Conservation (phyloP, 2,113 vertebrate species). For the Anser cygnoides region DNA sequence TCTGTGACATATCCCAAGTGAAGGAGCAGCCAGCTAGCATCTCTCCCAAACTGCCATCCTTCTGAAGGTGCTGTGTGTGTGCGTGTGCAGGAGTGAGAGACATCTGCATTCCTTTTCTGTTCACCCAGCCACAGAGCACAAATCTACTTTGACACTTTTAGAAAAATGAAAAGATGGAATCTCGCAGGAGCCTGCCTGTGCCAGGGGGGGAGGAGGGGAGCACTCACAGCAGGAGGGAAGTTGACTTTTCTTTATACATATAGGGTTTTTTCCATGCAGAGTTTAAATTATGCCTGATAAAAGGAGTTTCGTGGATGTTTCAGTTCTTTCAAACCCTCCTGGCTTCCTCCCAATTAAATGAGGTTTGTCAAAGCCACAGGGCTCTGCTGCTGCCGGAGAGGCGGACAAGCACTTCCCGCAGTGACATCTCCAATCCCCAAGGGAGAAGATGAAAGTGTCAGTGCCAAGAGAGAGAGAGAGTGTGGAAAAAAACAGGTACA, state of each 20-base stretch:
- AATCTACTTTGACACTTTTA: constrained; percentile 85
- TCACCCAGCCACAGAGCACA: constrained; percentile 78
- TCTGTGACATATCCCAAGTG: not conserved
- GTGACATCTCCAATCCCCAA: constrained; percentile 85
- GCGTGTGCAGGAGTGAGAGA: constrained; percentile 60
- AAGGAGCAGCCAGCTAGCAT: not conserved
- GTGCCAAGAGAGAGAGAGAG: constrained; percentile 68
- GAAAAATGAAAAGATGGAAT: constrained; percentile 86
- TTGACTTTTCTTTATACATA: constrained; percentile 90
- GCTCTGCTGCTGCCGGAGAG: constrained; percentile 83
- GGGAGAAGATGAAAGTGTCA: constrained; percentile 85
- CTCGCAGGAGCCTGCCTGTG: constrained; percentile 79
- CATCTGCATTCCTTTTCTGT: constrained; percentile 78
- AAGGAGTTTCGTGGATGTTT: constrained; percentile 87
- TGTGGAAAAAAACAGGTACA: constrained; percentile 66
- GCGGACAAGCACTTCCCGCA: constrained; percentile 86
- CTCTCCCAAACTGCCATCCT: constrained; percentile 18
- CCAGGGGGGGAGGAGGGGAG: constrained; percentile 68
- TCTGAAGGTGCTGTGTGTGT: constrained; percentile 47
- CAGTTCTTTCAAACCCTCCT: constrained; percentile 89
- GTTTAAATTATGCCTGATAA: constrained; percentile 91
- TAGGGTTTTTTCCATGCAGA: constrained; percentile 87
- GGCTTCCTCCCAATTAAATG: constrained; percentile 90
- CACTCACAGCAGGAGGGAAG: constrained; percentile 82
- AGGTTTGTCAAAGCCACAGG: constrained; percentile 90